Conservation (phyloP, 2,888 invertebrate genomes). For the Athalia circularis region DNA sequence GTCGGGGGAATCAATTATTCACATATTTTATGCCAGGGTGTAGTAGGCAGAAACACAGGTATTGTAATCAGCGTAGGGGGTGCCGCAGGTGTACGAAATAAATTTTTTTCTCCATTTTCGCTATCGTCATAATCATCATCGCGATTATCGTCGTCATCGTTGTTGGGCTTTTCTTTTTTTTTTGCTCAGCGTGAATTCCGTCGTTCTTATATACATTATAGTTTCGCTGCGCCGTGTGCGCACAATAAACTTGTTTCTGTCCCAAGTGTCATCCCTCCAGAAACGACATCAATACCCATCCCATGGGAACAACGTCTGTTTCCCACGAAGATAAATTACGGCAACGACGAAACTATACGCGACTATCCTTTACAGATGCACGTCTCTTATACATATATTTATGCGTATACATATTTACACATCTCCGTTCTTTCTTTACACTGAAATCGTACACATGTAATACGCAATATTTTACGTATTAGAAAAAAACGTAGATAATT, state of each 20-base stretch:
- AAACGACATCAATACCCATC: slow-evolving; percentile 39
- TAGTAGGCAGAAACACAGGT: too few relatives aligned
- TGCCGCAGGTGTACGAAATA: too few relatives aligned
- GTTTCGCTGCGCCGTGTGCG: slow-evolving; percentile 4
- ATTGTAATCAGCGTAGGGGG: too few relatives aligned
- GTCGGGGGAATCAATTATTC: too few relatives aligned
- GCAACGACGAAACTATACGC: slow-evolving; percentile 11
- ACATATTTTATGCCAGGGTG: too few relatives aligned
- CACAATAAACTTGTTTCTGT: slow-evolving; percentile 36
- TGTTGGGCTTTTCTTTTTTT: slow-evolving; percentile 5
- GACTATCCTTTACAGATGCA: not conserved
- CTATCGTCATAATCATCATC: too few relatives aligned
- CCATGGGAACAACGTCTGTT: slow-evolving; percentile 34
- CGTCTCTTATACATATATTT: not conserved
- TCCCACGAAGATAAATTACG: slow-evolving; percentile 39
- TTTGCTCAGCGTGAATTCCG: slow-evolving; percentile 31
- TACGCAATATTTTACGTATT: too few relatives aligned
- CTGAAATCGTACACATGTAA: not conserved
- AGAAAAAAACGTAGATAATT: too few relatives aligned
- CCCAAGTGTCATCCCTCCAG: slow-evolving; percentile 40
- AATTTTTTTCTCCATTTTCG: too few relatives aligned
- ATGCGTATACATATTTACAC: not conserved
- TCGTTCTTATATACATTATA: too few relatives aligned
- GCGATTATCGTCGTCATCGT: not conserved
- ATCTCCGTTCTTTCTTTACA: too few relatives aligned